Percentiles rank a stretch among this genome's conserved stretches.
Evolutionary conservation across 92 coral and sea anemone genomes (phyloP).

Genomic region (Phymanthus crucifer): DNA sequence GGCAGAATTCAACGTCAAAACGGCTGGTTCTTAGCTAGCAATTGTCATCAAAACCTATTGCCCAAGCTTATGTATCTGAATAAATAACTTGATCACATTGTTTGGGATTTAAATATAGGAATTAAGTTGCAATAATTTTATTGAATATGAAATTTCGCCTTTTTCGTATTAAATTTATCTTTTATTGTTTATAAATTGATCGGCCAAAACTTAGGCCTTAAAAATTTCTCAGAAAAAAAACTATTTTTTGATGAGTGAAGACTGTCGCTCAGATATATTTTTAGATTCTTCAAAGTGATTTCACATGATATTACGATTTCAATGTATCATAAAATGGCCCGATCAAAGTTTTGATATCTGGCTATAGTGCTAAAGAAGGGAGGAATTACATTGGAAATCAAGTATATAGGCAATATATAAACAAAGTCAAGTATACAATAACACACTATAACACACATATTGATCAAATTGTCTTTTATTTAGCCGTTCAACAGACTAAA

Average conservation of each 20-base stretch:
- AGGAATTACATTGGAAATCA: conserved; percentile 1
- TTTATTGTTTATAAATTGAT: background rate
- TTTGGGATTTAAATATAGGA: conserved; percentile 18
- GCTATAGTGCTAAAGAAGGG: background rate
- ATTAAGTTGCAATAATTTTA: conserved; percentile 4
- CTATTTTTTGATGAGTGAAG: too few species aligned
- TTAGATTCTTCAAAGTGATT: background rate
- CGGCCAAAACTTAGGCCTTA: background rate
- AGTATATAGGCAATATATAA: conserved; percentile 1
- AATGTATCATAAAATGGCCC: background rate
- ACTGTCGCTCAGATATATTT: too few species aligned
- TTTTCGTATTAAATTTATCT: background rate
- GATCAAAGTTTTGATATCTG: background rate
- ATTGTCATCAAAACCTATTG: conserved; percentile 2
- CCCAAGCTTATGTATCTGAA: conserved; percentile 13
- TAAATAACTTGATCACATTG: conserved; percentile 17
- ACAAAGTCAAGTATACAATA: conserved; percentile 1
- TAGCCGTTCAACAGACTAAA: conserved; percentile 86
- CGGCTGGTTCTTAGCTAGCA: background rate
- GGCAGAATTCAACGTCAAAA: background rate
- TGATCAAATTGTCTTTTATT: background rate
- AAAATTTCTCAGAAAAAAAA: background rate
- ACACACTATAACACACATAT: background rate
- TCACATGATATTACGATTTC: background rate
- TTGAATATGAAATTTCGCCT: conserved; percentile 5